Base-by-base conservation (phyloP, 23 tunicate species). In the Ascidia mentula region DNA sequence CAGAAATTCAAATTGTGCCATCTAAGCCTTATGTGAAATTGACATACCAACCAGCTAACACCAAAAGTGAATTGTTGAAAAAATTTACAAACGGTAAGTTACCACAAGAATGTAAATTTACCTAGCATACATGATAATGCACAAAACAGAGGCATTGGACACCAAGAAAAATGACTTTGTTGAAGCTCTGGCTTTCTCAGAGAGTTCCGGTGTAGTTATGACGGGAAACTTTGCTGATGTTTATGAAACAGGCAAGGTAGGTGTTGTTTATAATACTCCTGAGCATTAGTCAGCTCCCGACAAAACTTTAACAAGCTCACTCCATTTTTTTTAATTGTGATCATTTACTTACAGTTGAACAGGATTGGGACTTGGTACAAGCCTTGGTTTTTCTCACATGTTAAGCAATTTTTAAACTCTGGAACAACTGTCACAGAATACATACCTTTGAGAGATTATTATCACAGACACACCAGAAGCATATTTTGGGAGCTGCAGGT, bases 341-440 rank as follows among this genome's bases (percentile, higher is more conserved):
- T 24, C 60, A 40, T 22, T 18, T 18, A 6, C 71, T 13, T 83
- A 9, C 79, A 85, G 86, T 69, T 90, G 32, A 90, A 90, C 69
- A 36, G 59, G 36, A 90, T 90, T 69, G 96, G 96, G 7, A 75
- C 76, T 20, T 90, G 96, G 96, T 85, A 90, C 83, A 90, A 90
- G 79, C 96, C 96, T 6, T 90, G 96, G 96, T 90, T 90, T 76
- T 90, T 90, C 87, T 79, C 80, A 35, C 96, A 90, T 38, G 96
- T 90, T 38, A 89, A 85, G 59, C 75, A 76, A 18, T 75, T 42
- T 39, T 40, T 90, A 26, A 24, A 45, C 22, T 20, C 18, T 9
- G 37, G 74, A 32, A 86, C 81, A 42, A 40, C 80, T 32, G 73
- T 75, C 13, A 85, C 85, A 32, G 96, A 90, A 82, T 90, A 90